Evolutionary conservation across 2,888 invertebrate genomes (phyloP).

Genomic region (Saturnia pavonia): DNA sequence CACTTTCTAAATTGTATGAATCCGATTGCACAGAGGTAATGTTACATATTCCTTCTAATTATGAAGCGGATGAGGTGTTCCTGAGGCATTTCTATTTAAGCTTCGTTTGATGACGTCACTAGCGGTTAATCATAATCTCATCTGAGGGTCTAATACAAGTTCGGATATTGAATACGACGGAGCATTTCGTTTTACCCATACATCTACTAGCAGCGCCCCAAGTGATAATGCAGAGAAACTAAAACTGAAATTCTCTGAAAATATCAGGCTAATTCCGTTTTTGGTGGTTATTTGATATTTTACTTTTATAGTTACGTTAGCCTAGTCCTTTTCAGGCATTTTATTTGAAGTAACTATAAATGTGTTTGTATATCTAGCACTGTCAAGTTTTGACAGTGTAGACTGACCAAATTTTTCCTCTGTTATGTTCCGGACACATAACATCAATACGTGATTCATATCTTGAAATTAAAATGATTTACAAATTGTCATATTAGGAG

Average conservation of each 20-base stretch:
- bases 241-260: background rate
- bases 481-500: too few species aligned
- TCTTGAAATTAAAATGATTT: too few species aligned
- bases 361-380: too few species aligned
- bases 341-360: too few species aligned
- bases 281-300: too few species aligned
- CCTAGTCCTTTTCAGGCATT: too few species aligned
- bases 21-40: background rate
- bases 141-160: background rate
- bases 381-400: too few species aligned
- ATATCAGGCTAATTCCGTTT: too few species aligned
- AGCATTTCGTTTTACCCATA: background rate
- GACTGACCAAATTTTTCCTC: too few species aligned
- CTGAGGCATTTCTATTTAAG: background rate
- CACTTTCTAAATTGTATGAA: conserved; percentile 21
- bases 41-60: background rate
- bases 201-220: background rate
- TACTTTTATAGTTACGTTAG: too few species aligned
- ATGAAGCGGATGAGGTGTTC: conserved; percentile 1
- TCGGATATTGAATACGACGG: background rate
- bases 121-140: background rate
- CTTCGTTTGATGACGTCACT: background rate
- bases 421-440: too few species aligned
- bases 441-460: too few species aligned
- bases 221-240: background rate